phyloP scores from a whole-genome alignment of 2,888 invertebrate species.

The Troglohyphantes excavatus region DNA sequence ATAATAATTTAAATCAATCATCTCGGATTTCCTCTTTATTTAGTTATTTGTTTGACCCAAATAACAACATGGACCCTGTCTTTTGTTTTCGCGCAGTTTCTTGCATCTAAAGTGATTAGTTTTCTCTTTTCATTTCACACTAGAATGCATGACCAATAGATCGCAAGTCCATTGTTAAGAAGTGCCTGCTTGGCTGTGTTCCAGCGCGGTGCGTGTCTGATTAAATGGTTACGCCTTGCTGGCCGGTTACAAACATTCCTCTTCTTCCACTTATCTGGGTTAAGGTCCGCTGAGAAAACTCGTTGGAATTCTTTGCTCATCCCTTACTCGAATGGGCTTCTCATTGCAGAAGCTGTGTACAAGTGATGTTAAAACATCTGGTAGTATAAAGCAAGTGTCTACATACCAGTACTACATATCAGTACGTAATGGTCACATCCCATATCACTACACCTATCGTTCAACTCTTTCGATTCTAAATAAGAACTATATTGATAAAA shows the following conservation, averaged over 20 bases:
- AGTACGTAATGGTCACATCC: too few species aligned
- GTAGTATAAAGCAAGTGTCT: too few species aligned
- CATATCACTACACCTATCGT: too few species aligned
- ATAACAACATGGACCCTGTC: slow-evolving; percentile 33
- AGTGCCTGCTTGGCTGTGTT: slow-evolving; percentile 48
- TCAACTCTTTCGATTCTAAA: too few species aligned
- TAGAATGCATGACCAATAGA: slow-evolving; percentile 53
- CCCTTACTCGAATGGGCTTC: not conserved
- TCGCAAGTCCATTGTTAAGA: slow-evolving; percentile 51
- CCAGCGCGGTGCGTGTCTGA: slow-evolving; percentile 62
- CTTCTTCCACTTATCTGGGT: slow-evolving; percentile 42
- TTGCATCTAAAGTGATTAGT: slow-evolving; percentile 41
- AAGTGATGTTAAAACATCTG: too few species aligned
- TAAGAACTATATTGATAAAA: too few species aligned
- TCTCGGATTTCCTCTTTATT: slow-evolving; percentile 17
- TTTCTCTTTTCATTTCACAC: slow-evolving; percentile 17
- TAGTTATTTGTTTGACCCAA: slow-evolving; percentile 57
- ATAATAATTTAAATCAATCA: slow-evolving; percentile 44
- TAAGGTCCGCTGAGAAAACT: slow-evolving; percentile 65
- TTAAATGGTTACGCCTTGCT: slow-evolving; percentile 72
- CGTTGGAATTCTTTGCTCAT: not conserved
- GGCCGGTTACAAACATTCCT: slow-evolving; percentile 29
- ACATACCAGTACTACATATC: too few species aligned
- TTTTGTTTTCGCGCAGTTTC: slow-evolving; percentile 47
- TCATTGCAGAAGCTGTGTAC: not conserved